Percentiles rank a stretch among this genome's conserved stretches.
Evolutionary conservation across 2,797 vertebrate genomes (phyloP).

Genomic region (Amblyraja radiata): DNA sequence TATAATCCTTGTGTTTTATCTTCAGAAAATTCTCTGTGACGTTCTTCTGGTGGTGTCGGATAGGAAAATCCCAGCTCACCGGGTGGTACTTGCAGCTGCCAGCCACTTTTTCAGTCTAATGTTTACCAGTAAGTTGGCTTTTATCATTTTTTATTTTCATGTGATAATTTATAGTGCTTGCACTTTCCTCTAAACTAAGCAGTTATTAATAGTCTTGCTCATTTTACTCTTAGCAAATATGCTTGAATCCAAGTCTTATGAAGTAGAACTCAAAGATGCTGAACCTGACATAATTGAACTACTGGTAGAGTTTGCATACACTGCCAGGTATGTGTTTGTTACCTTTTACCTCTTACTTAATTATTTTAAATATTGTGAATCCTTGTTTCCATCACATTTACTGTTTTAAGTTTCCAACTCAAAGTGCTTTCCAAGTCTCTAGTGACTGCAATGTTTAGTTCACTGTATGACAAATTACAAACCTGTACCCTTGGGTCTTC

Average conservation of each 20-base stretch:
- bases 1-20: neutral
- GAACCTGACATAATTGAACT: slow-evolving; percentile 93
- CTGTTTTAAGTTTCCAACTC: neutral
- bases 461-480: neutral
- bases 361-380: neutral
- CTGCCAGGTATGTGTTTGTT: slow-evolving; percentile 68
- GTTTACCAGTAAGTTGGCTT: slow-evolving; percentile 84
- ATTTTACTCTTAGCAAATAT: slow-evolving; percentile 75
- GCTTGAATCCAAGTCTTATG: slow-evolving; percentile 91
- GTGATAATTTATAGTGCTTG: neutral
- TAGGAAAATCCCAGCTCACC: slow-evolving; percentile 84
- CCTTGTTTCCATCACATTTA: neutral
- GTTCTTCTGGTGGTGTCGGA: slow-evolving; percentile 90
- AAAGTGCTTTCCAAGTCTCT: neutral
- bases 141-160: slow-evolving; percentile 37
- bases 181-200: neutral
- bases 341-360: neutral
- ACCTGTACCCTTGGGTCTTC: neutral
- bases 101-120: slow-evolving; percentile 97
- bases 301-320: slow-evolving; percentile 93
- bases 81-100: slow-evolving; percentile 89
- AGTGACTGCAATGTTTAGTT: neutral
- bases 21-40: slow-evolving; percentile 87
- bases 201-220: neutral
- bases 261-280: slow-evolving; percentile 89